A percentile compares a stretch with the other conserved stretches of the same genome.
Evolutionary conservation across 2,797 vertebrate genomes (phyloP).

Genomic region (Pseudopleuronectes americanus): DNA sequence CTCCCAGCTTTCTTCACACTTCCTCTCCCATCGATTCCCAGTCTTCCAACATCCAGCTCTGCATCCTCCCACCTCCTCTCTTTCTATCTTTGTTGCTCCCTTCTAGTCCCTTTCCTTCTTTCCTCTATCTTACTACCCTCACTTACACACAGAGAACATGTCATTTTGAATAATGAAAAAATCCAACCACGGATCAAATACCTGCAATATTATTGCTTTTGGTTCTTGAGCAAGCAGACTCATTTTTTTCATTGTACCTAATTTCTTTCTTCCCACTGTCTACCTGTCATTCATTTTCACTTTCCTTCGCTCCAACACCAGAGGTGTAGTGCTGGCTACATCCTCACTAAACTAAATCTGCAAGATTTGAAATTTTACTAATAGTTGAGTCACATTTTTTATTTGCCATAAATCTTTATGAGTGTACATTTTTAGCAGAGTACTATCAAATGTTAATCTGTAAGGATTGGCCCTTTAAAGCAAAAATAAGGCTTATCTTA

Average conservation of each 20-base stretch:
- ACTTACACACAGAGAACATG: slow-evolving; percentile 21
- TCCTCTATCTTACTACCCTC: slow-evolving; percentile 41
- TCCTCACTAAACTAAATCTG: slow-evolving; percentile 27
- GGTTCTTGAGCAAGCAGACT: slow-evolving; percentile 5
- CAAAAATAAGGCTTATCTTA: slow-evolving; percentile 38
- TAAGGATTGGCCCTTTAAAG: slow-evolving; percentile 35
- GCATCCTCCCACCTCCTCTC: slow-evolving; percentile 52
- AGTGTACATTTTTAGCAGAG: slow-evolving; percentile 45
- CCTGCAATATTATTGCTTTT: slow-evolving; percentile 21
- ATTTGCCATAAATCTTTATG: slow-evolving; percentile 63
- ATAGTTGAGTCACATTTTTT: slow-evolving; percentile 53
- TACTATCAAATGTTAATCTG: slow-evolving; percentile 46
- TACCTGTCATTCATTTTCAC: slow-evolving; percentile 11
- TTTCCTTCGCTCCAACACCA: slow-evolving; percentile 13
- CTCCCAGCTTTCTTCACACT: slow-evolving; percentile 65
- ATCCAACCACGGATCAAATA: slow-evolving; percentile 37
- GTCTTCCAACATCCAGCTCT: slow-evolving; percentile 50
- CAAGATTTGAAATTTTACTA: slow-evolving; percentile 30
- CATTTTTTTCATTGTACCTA: slow-evolving; percentile 1
- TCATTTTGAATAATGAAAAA: slow-evolving; percentile 28
- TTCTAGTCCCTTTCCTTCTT: slow-evolving; percentile 37
- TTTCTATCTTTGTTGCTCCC: slow-evolving; percentile 23
- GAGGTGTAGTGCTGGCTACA: slow-evolving; percentile 4
- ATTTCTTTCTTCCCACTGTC: slow-evolving; percentile 9
- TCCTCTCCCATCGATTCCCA: slow-evolving; percentile 73